These are phyloP conservation scores for Bathynomus jamesi DNA, from an alignment of 1,140 invertebrate species.

Conservation along the genomic window DNA sequence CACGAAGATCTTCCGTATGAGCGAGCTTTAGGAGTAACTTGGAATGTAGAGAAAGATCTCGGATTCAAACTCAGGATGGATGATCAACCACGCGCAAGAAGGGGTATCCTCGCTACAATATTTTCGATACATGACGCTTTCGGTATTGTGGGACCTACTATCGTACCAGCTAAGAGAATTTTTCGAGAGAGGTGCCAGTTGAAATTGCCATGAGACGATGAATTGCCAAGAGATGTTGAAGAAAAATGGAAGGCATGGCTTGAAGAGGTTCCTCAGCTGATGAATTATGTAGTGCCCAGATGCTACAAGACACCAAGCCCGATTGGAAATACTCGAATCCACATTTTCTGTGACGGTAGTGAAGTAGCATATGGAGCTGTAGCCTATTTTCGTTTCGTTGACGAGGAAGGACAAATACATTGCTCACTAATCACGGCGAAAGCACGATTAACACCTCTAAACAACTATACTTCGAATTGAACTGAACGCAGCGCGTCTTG, in stretches of 20 bases:
- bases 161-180: neutral
- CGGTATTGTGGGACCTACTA: too few species aligned
- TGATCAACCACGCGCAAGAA: neutral
- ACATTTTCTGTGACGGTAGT: slow-evolving; percentile 7
- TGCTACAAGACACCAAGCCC: neutral
- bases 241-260: too few species aligned
- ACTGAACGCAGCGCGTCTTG: neutral
- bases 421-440: neutral
- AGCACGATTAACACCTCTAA: neutral
- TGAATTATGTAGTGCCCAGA: neutral
- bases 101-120: neutral
- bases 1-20: neutral
- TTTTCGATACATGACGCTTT: too few species aligned
- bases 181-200: neutral
- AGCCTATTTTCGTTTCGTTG: neutral
- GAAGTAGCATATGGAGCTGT: slow-evolving; percentile 7
- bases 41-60: neutral
- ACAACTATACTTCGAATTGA: slow-evolving; percentile 10
- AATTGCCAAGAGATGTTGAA: neutral
- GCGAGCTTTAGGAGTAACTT: neutral
- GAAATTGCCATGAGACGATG: neutral
- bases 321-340: too few species aligned
- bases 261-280: too few species aligned
- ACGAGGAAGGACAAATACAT: neutral
- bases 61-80: neutral